Evolutionary conservation across 2,113 vertebrate species (phyloP), one percentile per base, ranked within the genome.

Genomic region (Hystrix cristata): DNA sequence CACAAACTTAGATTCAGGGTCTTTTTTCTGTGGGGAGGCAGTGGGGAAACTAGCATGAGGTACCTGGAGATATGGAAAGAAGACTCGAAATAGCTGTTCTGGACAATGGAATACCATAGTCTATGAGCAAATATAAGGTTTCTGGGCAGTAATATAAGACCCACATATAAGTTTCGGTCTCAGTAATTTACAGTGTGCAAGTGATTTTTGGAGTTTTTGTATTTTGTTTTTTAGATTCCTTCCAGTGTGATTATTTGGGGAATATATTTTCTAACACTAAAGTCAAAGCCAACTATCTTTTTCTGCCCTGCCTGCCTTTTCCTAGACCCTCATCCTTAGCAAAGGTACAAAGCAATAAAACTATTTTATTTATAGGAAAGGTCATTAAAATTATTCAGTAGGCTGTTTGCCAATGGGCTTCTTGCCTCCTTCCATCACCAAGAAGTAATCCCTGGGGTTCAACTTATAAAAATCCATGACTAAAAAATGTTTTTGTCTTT

Each of bases 351-450:
- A 97, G 90, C 82, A 82, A 90, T 96, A 82, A 82, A 87, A 85
- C 67, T 65, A 57, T 94, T 95, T 97, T 92, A 96, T 94, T 98
- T 78, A 59, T 59, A 62, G 91, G 53, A 87, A 97, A 97, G 90
- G 84, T 94, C 97, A 94, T 92, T 97, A 95, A 92, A 87, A 97
- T 97, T 96, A 95, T 72, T 94, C 90, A 89, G 71, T 29, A 62
- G 84, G 71, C 82, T 79, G 7, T 86, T 92, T 90, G 92, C 74
- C 90, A 69, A 51, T 29, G 60, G 78, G 48, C 55, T 59, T 90
- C 78, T 90, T 15, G 0, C 67, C 59, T 57, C 71, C 72, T 88
- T 90, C 76, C 34, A 46, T 59, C 84, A 86, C 80, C 19, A 65
- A 71, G 65, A 92, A 65, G 16, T 27, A 94, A 96, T 94, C 95